These are phyloP conservation scores for Nebria brevicollis DNA, from an alignment of 2,888 invertebrate genomes.

Conservation along the genomic window DNA sequence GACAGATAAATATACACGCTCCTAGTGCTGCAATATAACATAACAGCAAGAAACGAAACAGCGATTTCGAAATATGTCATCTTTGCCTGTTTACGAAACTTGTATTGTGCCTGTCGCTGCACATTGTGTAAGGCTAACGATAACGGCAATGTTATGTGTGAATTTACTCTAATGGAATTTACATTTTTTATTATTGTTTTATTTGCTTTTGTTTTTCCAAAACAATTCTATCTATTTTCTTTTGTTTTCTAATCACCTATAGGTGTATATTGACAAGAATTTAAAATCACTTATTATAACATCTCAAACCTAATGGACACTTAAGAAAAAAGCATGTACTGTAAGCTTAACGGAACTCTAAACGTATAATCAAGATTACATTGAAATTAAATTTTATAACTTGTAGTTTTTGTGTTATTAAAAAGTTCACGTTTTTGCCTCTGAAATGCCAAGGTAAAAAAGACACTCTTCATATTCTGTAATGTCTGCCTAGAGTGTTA, in stretches of 20 bases:
- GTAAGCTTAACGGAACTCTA: not conserved
- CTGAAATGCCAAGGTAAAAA: not conserved
- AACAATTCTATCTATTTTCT: conserved; percentile 6
- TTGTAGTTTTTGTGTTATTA: not conserved
- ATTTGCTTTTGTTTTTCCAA: conserved; percentile 4
- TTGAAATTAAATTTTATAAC: not conserved
- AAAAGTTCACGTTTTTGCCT: not conserved
- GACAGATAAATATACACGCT: not conserved
- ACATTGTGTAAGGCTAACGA: conserved; percentile 33
- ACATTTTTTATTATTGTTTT: conserved; percentile 18
- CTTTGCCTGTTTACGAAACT: conserved; percentile 32
- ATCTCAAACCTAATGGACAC: not conserved
- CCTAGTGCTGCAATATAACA: not conserved
- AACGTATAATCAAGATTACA: not conserved
- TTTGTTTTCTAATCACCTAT: conserved; percentile 8
- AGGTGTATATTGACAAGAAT: not conserved
- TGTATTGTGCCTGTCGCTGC: conserved; percentile 17
- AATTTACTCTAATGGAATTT: conserved; percentile 8
- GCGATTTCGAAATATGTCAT: conserved; percentile 40
- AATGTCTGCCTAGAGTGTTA: not conserved
- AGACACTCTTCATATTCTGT: not conserved
- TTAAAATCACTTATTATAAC: not conserved
- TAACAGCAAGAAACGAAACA: not conserved
- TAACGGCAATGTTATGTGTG: conserved; percentile 22
- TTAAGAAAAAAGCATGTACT: not conserved